Evolutionary conservation across 2,888 invertebrate species (phyloP).

Genomic region (Nineta flava): DNA sequence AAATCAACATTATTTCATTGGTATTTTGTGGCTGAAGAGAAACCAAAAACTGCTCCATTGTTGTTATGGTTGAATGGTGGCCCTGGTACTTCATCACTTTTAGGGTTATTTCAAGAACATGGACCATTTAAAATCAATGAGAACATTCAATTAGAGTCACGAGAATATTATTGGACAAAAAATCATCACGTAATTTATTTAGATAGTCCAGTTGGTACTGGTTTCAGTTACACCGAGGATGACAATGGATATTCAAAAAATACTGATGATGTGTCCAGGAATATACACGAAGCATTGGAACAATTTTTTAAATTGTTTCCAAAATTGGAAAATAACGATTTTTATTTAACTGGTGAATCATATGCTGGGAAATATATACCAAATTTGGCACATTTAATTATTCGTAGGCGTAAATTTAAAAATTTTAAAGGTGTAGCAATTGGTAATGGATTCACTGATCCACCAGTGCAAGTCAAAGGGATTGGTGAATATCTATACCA

Average conservation of each 20-base stretch:
- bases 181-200: constrained; percentile 45
- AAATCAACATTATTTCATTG: constrained; percentile 82
- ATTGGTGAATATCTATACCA: constrained; percentile 67
- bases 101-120: constrained; percentile 70
- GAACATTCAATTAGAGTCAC: constrained; percentile 27
- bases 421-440: constrained; percentile 57
- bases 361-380: constrained; percentile 75
- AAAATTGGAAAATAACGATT: constrained; percentile 42
- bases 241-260: constrained; percentile 63
- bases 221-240: constrained; percentile 73
- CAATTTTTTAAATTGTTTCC: constrained; percentile 80
- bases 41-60: constrained; percentile 33
- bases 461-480: constrained; percentile 48
- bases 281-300: constrained; percentile 56
- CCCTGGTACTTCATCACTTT: constrained; percentile 65
- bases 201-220: constrained; percentile 87
- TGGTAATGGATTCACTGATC: constrained; percentile 69
- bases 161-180: constrained; percentile 59
- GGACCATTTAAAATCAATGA: constrained; percentile 50
- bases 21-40: constrained; percentile 67
- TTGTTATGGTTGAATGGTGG: constrained; percentile 78
- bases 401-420: constrained; percentile 24
- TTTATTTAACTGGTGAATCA: constrained; percentile 49
- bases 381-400: neutral
- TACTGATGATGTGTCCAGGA: constrained; percentile 63